These are phyloP conservation scores for Chloromyia formosa DNA, from an alignment of 2,888 invertebrate species.

Conservation along the genomic window DNA sequence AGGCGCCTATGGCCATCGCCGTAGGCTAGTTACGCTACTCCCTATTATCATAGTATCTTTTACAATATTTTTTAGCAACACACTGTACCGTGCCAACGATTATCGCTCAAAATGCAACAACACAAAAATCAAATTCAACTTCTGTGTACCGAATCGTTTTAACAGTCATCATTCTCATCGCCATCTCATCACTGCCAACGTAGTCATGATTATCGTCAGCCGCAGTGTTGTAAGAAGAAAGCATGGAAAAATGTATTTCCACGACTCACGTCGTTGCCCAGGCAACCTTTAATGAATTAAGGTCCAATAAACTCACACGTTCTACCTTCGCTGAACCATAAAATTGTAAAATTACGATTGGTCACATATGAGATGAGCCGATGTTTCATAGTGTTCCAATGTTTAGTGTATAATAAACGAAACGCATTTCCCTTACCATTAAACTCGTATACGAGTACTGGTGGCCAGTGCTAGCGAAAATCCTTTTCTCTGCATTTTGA, in stretches of 20 bases:
- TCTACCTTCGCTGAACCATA: conserved; percentile 47
- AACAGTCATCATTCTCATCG: conserved; percentile 21
- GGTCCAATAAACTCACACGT: conserved; percentile 50
- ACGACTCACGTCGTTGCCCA: conserved; percentile 27
- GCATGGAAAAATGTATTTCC: conserved; percentile 12
- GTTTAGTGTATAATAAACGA: not conserved
- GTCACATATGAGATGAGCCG: conserved; percentile 45
- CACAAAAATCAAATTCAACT: conserved; percentile 26
- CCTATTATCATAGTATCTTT: no score
- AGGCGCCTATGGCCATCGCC: no score
- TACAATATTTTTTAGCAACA: no score
- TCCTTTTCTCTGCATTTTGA: conserved; percentile 31
- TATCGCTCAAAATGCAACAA: not conserved
- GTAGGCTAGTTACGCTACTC: no score
- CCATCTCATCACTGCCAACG: not conserved
- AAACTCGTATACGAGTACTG: not conserved
- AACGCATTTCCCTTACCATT: conserved; percentile 13
- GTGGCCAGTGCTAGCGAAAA: not conserved
- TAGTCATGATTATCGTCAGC: not conserved
- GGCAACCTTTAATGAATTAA: conserved; percentile 48
- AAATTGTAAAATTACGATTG: conserved; percentile 49
- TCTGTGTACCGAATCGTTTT: conserved; percentile 39
- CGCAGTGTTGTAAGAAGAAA: conserved; percentile 1
- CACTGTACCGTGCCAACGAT: not conserved
- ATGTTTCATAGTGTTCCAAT: not conserved